These are phyloP conservation scores for Pteronura brasiliensis DNA, from an alignment of 2,113 vertebrate species.

Conservation along the genomic window DNA sequence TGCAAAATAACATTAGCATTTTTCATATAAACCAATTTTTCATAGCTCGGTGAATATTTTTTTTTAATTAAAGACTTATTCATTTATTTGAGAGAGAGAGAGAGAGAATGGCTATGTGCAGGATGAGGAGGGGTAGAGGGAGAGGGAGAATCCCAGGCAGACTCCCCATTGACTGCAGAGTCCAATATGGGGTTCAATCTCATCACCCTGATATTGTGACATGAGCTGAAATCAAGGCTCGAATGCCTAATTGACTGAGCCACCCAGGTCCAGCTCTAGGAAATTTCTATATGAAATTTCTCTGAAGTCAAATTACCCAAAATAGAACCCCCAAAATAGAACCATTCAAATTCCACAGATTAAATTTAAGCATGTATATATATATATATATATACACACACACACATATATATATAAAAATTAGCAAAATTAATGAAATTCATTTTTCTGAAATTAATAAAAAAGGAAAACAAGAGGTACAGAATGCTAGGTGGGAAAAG, in stretches of 20 bases:
- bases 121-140: not conserved
- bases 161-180: not conserved
- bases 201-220: not conserved
- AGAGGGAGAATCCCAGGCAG: not conserved
- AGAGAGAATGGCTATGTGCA: not conserved
- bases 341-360: not conserved
- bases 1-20: conserved; percentile 58
- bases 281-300: not conserved
- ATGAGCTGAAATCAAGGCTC: not conserved
- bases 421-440: conserved; percentile 24
- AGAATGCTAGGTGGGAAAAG: not conserved
- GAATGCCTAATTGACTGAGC: not conserved
- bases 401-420: not conserved
- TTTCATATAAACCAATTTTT: conserved; percentile 17
- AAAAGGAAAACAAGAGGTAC: not conserved
- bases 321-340: conserved; percentile 32
- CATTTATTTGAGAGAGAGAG: not conserved
- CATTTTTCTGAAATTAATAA: not conserved
- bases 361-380: not conserved
- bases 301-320: conserved; percentile 46
- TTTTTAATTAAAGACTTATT: not conserved
- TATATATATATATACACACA: no score
- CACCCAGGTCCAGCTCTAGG: not conserved
- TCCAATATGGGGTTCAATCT: not conserved
- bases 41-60: not conserved